A percentile compares a stretch with the other conserved stretches of the same genome.
Conservation (phyloP, 2,888 invertebrate genomes). For the Koerneria pararmatus region DNA sequence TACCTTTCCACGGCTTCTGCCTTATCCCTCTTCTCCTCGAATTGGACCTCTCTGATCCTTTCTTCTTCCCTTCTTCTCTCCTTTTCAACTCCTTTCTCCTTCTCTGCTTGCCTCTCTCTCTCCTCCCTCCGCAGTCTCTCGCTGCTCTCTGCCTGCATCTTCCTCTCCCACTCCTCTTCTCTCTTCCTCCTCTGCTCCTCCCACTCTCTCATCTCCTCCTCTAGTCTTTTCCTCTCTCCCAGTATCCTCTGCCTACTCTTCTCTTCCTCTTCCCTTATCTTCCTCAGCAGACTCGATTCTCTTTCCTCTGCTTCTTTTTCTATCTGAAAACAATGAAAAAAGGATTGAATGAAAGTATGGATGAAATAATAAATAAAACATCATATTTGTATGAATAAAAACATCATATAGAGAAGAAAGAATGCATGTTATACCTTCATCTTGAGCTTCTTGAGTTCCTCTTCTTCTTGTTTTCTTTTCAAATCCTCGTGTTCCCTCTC, state of each 20-base stretch:
- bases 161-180: slow-evolving; percentile 18
- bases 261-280: not conserved
- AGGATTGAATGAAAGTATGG: too few relatives aligned
- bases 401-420: not conserved
- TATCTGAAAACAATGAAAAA: not conserved
- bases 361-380: not conserved
- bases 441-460: slow-evolving; percentile 12
- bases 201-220: slow-evolving; percentile 1
- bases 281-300: not conserved
- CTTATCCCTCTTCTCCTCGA: slow-evolving; percentile 2
- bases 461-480: slow-evolving; percentile 17
- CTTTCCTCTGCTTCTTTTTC: not conserved
- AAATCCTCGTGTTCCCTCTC: slow-evolving; percentile 18
- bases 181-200: slow-evolving; percentile 19
- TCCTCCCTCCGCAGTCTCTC: slow-evolving; percentile 9
- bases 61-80: slow-evolving; percentile 1
- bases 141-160: slow-evolving; percentile 14
- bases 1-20: too few relatives aligned
- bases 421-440: slow-evolving; percentile 13
- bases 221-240: not conserved
- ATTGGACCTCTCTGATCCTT: not conserved
- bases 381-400: not conserved
- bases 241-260: not conserved
- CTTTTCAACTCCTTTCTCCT: not conserved
- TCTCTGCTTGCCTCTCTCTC: not conserved